Conservation (phyloP, 1,140 invertebrate genomes). For the Achatina immaculata region DNA sequence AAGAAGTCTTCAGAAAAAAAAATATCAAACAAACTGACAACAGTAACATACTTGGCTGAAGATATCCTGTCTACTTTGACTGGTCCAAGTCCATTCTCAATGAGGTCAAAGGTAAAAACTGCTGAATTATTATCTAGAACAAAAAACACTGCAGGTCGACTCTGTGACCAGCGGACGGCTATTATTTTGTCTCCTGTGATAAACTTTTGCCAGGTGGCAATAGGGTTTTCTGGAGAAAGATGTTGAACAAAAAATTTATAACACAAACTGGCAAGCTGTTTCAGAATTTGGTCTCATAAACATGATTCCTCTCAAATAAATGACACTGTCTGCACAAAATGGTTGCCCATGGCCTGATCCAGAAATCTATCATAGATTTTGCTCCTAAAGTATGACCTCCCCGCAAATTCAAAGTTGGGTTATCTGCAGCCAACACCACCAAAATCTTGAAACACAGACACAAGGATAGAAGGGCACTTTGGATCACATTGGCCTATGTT, state of each 20-base stretch:
- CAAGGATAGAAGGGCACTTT: too few relatives aligned
- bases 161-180: constrained; percentile 75
- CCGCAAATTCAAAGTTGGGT: too few relatives aligned
- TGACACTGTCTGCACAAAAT: neutral
- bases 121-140: constrained; percentile 74
- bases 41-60: constrained; percentile 65
- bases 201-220: constrained; percentile 72
- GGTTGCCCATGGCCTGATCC: neutral
- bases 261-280: neutral
- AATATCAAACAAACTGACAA: too few relatives aligned
- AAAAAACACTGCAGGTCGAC: constrained; percentile 76
- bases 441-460: too few relatives aligned
- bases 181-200: constrained; percentile 68
- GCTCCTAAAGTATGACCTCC: too few relatives aligned
- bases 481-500: too few relatives aligned
- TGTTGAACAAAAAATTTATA: neutral
- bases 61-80: constrained; percentile 70
- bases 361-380: too few relatives aligned
- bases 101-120: constrained; percentile 76
- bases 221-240: constrained; percentile 71
- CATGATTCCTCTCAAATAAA: neutral
- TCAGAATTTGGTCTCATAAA: neutral
- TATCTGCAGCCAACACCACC: too few relatives aligned
- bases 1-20: too few relatives aligned
- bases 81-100: constrained; percentile 72